Conservation (phyloP, 2,888 invertebrate species). For the Nephrocerus scutellatus region DNA sequence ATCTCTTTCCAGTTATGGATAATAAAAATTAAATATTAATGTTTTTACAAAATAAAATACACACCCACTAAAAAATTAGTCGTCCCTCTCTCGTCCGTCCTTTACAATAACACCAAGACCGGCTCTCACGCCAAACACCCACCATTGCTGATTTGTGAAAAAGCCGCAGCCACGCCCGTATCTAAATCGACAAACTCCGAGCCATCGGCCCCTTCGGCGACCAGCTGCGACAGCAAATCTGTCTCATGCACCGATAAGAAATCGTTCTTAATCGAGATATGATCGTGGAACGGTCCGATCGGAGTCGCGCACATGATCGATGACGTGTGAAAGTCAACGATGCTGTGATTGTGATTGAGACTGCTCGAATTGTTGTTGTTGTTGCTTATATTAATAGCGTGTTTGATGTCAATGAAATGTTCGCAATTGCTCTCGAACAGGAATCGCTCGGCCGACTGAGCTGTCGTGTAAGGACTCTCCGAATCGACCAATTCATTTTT, state of each 20-base stretch:
- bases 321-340: constrained; percentile 28
- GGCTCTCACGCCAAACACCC: constrained; percentile 45
- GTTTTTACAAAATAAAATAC: too few species aligned
- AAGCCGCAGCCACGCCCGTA: constrained; percentile 42
- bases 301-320: constrained; percentile 28
- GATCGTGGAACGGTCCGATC: constrained; percentile 38
- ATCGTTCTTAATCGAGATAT: constrained; percentile 42
- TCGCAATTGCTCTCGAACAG: constrained; percentile 43
- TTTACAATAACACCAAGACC: too few species aligned
- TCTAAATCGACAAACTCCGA: constrained; percentile 47
- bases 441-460: constrained; percentile 46
- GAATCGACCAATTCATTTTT: constrained; percentile 46
- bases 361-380: constrained; percentile 31
- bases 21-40: too few species aligned
- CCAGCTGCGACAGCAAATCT: constrained; percentile 40
- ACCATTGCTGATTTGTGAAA: constrained; percentile 40
- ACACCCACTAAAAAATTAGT: too few species aligned
- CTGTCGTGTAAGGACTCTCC: constrained; percentile 46
- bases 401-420: constrained; percentile 42
- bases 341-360: constrained; percentile 25
- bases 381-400: constrained; percentile 37
- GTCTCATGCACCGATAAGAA: constrained; percentile 32
- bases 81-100: too few species aligned
- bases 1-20: too few species aligned
- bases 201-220: constrained; percentile 33